Evolutionary conservation across 2,113 vertebrate genomes (phyloP).

Genomic region (Triplophysa rosa): DNA sequence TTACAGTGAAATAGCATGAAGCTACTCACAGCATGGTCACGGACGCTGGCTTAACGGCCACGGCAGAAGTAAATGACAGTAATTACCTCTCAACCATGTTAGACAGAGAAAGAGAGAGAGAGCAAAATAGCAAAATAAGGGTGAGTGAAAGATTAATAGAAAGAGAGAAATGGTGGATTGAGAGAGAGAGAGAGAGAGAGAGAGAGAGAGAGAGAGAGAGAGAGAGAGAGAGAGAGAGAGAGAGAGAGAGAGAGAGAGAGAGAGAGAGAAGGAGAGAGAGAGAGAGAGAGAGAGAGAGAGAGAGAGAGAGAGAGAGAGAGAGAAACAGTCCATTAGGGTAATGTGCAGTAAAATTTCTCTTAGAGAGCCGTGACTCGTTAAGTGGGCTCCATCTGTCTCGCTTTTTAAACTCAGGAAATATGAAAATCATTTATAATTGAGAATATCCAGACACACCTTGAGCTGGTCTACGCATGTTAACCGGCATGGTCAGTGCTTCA

Average conservation of each 20-base stretch:
- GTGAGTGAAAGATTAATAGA: conserved; percentile 29
- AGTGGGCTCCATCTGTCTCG: conserved; percentile 79
- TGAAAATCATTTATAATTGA: conserved; percentile 75
- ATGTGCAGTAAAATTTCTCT: conserved; percentile 75
- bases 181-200: conserved; percentile 21
- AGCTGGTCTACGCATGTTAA: conserved; percentile 21
- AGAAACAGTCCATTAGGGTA: conserved; percentile 76
- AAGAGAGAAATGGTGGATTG: conserved; percentile 27
- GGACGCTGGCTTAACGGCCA: conserved; percentile 58
- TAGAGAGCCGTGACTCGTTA: conserved; percentile 72
- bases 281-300: conserved; percentile 35
- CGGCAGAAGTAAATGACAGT: conserved; percentile 73
- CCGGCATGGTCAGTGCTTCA: conserved; percentile 17
- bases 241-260: conserved; percentile 33
- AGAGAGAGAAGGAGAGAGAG: conserved; percentile 36
- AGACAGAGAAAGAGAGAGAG: conserved; percentile 38
- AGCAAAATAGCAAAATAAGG: conserved; percentile 42
- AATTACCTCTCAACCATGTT: conserved; percentile 68
- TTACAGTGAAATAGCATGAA: conserved; percentile 59
- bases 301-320: conserved; percentile 17
- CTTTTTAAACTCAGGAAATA: conserved; percentile 67
- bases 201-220: conserved; percentile 35
- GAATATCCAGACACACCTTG: conserved; percentile 59
- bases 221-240: conserved; percentile 32
- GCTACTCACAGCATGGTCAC: conserved; percentile 57